Evolutionary conservation across 2,797 vertebrate species (phyloP), one percentile per base, ranked within the genome.

Genomic region (Denticeps clupeoides): DNA sequence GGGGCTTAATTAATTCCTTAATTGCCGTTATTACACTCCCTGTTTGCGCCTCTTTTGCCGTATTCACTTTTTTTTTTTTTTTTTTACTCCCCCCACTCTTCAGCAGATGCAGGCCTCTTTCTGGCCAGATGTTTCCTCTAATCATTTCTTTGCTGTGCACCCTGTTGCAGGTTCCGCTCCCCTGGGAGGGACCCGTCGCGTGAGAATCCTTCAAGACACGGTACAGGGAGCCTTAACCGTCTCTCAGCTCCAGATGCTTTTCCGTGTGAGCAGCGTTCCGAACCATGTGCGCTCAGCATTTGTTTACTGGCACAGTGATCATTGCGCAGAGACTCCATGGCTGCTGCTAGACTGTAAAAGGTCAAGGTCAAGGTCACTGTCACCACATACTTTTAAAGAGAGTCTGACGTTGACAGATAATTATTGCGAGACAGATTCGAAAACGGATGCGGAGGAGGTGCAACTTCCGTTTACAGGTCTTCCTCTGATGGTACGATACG

Each of bases 291-390:
- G 48, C 48, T 55, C 49, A 55, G 55, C 58, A 58, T 51, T 44
- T 63, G 64, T 71, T 73, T 67, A 60, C 70, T 67, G 60, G 56
- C 53, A 49, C 42, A 63, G 56, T 67, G 69, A 62, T 67, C 68
- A 70, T 45, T 53, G 55, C 46, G 51, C 44, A 49, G 58, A 55
- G 58, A 62, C 49, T 68, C 43, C 38, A 19, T 56, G 42, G 46
- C 49, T 55, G 51, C 26, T 49, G 26, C 44, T 19, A n/a, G 8
- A 5, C 9, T 55, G 53, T 46, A 53, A 55, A n/a, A n/a, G n/a
- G n/a, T n/a, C n/a, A n/a, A n/a, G n/a, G n/a, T n/a, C n/a, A n/a
- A n/a, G n/a, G n/a, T n/a, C n/a, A n/a, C n/a, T n/a, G n/a, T n/a
- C n/a, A n/a, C n/a, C n/a, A n/a, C n/a, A n/a, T n/a, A n/a, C n/a